Base-by-base conservation (phyloP, 2,797 vertebrate species). In the Synanceia verrucosa region DNA sequence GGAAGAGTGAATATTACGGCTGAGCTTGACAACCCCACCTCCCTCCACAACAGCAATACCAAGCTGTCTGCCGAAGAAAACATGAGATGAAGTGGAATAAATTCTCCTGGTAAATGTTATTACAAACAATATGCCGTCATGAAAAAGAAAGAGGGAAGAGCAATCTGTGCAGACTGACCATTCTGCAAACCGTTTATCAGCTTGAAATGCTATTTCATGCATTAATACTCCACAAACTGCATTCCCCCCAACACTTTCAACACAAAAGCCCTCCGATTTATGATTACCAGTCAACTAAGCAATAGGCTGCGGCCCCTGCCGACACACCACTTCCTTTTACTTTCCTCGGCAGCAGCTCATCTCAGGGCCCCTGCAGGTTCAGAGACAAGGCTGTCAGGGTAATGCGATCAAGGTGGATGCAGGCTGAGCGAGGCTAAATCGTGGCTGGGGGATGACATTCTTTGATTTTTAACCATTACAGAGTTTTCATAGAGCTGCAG, bases 401-500 rank as follows among this genome's bases (percentile, higher is more conserved):
- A 95, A 96, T 96, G 94, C 93, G 95, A 95, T 94, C 94, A 96
- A 97, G 96, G 95, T 96, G 96, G 95, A 94, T 95, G 93, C 93
- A 93, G 96, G 92, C 92, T 91, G 92, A 90, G 94, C 93, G 95
- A 92, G 95, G 94, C 95, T 96, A 96, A 97, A 97, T 97, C 90
- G 95, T 94, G 94, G 94, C 94, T 91, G 93, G 92, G 79, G 93
- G 90, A 95, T 96, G 96, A 97, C 96, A 95, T 96, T 96, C 97
- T 97, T 97, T 97, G 96, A 96, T 97, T 97, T 97, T 98, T 97
- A 98, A 99, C 98, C 98, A 97, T 99, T 98, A 98, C 96, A 97
- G 96, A 99, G 97, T 99, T 99, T 99, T 99, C 97, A 97, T 96
- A 99, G 97, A 98, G 97, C 97, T 96, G 96, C 97, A 98, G 97